Evolutionary conservation across 2,113 vertebrate genomes (phyloP).

Genomic region (Paracyprichromis sp.): DNA sequence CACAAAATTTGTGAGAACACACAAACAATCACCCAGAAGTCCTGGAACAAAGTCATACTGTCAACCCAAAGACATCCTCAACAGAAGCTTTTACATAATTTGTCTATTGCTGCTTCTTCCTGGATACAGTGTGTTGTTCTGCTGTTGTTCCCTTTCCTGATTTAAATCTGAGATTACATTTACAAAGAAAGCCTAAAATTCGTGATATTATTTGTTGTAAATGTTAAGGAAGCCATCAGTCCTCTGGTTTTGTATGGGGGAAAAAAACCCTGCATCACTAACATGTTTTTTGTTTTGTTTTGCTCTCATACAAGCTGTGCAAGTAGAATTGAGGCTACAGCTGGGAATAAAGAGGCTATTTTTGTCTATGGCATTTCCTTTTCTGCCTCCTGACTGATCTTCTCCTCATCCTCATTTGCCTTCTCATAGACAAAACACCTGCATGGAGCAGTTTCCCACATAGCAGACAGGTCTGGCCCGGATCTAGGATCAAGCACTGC

Average conservation of each 20-base stretch:
- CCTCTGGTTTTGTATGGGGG: neutral
- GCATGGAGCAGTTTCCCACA: neutral
- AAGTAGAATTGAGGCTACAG: neutral
- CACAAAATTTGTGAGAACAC: neutral
- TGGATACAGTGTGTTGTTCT: neutral
- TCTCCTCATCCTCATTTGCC: neutral
- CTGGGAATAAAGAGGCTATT: conserved; percentile 30
- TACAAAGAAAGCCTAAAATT: neutral
- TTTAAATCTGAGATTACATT: neutral
- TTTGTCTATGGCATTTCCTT: conserved; percentile 24
- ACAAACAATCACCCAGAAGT: neutral
- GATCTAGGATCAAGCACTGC: neutral
- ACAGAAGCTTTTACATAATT: neutral
- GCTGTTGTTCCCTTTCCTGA: neutral
- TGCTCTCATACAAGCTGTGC: neutral
- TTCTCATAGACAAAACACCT: neutral
- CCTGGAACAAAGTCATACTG: neutral
- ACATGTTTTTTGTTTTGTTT: neutral
- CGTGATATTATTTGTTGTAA: neutral
- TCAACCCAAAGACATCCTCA: neutral
- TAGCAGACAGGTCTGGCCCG: neutral
- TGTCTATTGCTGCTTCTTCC: neutral
- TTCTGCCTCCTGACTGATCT: conserved; percentile 21
- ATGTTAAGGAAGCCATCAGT: neutral
- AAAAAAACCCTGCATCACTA: fast-evolving